Percentiles rank a stretch among this genome's conserved stretches.
Evolutionary conservation across 2,113 vertebrate genomes (phyloP).

Genomic region (Xenopus tropicalis): DNA sequence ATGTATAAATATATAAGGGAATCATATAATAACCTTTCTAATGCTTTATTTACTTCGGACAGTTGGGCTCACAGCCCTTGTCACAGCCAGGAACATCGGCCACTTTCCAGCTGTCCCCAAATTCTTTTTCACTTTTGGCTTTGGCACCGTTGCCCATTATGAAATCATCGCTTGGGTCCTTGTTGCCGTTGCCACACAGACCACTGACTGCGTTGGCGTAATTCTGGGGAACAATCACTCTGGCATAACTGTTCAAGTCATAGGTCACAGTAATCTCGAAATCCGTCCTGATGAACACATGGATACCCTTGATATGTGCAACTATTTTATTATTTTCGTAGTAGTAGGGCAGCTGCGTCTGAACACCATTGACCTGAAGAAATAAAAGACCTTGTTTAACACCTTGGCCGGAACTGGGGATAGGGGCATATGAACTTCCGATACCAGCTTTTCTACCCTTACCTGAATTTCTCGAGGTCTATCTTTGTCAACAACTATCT

Average conservation of each 20-base stretch:
- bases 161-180: constrained; percentile 52
- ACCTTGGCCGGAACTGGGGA: no score
- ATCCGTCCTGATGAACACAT: constrained; percentile 52
- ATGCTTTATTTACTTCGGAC: no score
- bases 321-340: constrained; percentile 52
- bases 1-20: no score
- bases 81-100: constrained; percentile 49
- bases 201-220: constrained; percentile 58
- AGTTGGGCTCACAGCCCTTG: constrained; percentile 50
- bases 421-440: no score
- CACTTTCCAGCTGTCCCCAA: constrained; percentile 61
- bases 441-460: no score
- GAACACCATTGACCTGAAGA: constrained; percentile 59
- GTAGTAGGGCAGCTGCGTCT: constrained; percentile 54
- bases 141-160: constrained; percentile 46
- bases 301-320: constrained; percentile 50
- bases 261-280: constrained; percentile 61
- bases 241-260: constrained; percentile 56
- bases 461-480: no score
- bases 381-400: background rate
- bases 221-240: constrained; percentile 56
- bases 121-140: constrained; percentile 51
- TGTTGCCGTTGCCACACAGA: constrained; percentile 66
- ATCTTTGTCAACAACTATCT: no score
- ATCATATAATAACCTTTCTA: no score